phyloP scores from a whole-genome alignment of 2,113 vertebrate species.

The Mesitornis unicolor region DNA sequence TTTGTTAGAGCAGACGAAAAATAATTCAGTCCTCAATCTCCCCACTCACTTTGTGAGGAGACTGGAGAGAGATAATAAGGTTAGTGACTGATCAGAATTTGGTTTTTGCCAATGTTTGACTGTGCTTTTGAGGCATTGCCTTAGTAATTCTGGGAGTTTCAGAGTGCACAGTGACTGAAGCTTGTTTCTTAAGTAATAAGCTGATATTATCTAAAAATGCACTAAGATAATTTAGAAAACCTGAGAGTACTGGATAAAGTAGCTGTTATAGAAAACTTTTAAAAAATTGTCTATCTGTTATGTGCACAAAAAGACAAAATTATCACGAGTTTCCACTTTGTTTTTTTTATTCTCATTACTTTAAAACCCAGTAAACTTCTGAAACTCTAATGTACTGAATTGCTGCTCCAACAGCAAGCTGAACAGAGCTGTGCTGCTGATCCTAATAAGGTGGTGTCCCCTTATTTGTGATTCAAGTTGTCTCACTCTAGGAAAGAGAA shows the following conservation, averaged over 20 bases:
- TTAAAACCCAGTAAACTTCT: not conserved
- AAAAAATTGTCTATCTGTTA: not conserved
- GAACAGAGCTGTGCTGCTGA: not conserved
- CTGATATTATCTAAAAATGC: not conserved
- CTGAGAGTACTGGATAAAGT: not conserved
- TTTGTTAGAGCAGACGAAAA: not conserved
- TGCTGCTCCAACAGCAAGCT: not conserved
- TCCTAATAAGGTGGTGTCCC: not conserved
- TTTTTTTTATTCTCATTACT: not conserved
- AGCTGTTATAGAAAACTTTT: not conserved
- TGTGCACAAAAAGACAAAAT: not conserved
- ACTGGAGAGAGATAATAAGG: not conserved
- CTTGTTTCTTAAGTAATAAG: not conserved
- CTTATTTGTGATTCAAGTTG: not conserved
- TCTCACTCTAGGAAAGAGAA: not conserved
- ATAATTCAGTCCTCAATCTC: not conserved
- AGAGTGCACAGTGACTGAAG: not conserved
- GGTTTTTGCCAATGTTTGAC: fast-evolving
- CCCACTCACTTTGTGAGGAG: not conserved
- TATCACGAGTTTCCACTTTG: fast-evolving
- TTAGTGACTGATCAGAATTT: not conserved
- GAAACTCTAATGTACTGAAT: not conserved
- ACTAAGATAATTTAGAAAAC: not conserved
- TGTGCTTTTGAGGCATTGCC: not conserved
- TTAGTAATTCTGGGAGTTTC: not conserved